Evolutionary conservation across 2,113 vertebrate species (phyloP), one percentile per base, ranked within the genome.

Genomic region (Pomatorhinus ruficollis): DNA sequence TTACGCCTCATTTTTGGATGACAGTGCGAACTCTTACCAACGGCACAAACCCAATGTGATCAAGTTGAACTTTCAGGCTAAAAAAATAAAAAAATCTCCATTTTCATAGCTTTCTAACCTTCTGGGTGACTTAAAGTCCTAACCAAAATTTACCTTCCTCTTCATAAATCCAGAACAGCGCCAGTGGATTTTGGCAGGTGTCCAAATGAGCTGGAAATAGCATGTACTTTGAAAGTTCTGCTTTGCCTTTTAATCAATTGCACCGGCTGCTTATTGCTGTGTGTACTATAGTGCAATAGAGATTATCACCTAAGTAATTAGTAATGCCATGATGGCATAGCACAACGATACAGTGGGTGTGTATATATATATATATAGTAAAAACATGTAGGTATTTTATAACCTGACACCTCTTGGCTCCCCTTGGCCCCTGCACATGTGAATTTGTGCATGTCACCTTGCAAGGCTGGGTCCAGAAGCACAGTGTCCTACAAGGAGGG

Each of bases 321-420:
- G 95, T 47, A 93, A 69, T 82, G 65, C 56, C 72, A 6, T 76
- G 87, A 76, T 90, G 72, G 77, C 76, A 96, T 70, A 53, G 69
- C 79, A 81, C 79, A 89, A 24, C 54, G 49, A 82, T 87, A 79
- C 56, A 75, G 56, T 83, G 74, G 39, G 75, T 71, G 52, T 90
- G 44, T 96, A 96, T 94, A 95, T 93, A 94, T 95, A 94, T 96
- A 96, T 94, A 95, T 93, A 94, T 95, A 94, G 93, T 59, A 94
- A 60, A 92, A 94, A 78, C 6, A 5, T 65, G 90, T 71, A 88
- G 79, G 76, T 79, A n/a, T 54, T 96, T 86, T 89, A 96, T 89
- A 94, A 86, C 65, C 49, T 90, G 88, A 93, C 84, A 84, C 44
- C 40, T 71, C 60, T 40, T 63, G 65, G 10, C 31, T 93, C 56